phyloP scores from a whole-genome alignment of 2,797 vertebrate species.

The Spatula clypeata region DNA sequence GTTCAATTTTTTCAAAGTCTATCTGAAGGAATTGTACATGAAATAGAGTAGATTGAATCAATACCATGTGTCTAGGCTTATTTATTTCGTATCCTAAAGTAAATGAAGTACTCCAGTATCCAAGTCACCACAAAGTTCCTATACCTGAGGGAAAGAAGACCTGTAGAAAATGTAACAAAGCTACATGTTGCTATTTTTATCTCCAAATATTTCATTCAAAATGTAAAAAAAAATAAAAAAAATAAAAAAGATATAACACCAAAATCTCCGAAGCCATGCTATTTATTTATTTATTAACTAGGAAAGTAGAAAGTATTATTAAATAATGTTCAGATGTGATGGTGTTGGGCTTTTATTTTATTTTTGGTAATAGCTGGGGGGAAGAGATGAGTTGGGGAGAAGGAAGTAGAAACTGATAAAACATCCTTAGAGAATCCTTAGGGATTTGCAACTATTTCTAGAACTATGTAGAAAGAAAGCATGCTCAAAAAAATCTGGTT shows the following conservation, averaged over 20 bases:
- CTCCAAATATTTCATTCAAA: not conserved
- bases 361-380: not conserved
- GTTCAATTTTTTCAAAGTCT: not conserved
- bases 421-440: not conserved
- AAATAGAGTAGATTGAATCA: not conserved
- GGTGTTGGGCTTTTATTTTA: accelerated
- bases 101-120: not conserved
- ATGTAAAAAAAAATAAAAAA: not conserved
- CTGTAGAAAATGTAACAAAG: not conserved
- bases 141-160: not conserved
- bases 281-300: not conserved
- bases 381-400: not conserved
- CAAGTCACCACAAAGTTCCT: not conserved
- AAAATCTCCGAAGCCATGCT: not conserved
- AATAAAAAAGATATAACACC: not conserved
- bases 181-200: not conserved
- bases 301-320: accelerated
- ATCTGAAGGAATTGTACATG: not conserved
- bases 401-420: not conserved
- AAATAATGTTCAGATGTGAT: not conserved
- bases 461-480: not conserved
- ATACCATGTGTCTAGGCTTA: not conserved
- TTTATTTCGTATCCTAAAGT: not conserved
- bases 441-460: not conserved
- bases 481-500: not conserved